Evolutionary conservation across 2,113 vertebrate species (phyloP).

Genomic region (Corvus hawaiiensis): DNA sequence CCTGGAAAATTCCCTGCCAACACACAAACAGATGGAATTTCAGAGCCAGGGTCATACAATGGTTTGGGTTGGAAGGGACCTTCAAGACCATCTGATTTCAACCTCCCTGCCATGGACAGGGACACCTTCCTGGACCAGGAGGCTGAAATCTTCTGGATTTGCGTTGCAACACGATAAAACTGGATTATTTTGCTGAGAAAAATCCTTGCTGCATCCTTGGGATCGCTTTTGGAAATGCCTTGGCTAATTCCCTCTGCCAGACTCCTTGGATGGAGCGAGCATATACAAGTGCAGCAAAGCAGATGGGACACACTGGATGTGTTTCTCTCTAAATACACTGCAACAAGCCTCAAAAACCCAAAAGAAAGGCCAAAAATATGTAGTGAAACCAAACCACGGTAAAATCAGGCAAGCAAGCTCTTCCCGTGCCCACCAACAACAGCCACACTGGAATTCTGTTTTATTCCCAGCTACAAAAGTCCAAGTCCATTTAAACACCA

Average conservation of each 20-base stretch:
- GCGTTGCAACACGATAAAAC: accelerated
- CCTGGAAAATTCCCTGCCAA: background rate
- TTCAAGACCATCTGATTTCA: background rate
- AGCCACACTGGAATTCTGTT: background rate
- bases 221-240: background rate
- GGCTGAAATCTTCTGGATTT: background rate
- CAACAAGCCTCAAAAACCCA: background rate
- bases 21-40: background rate
- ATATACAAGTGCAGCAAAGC: background rate
- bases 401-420: background rate
- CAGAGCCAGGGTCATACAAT: background rate
- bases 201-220: background rate
- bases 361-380: background rate
- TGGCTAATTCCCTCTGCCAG: background rate
- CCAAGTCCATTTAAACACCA: background rate
- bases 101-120: background rate
- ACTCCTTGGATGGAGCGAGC: background rate
- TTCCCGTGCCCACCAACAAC: background rate
- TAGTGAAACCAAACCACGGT: background rate
- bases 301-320: background rate
- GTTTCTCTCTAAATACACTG: background rate
- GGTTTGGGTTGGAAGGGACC: background rate
- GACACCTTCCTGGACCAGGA: background rate
- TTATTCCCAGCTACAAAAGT: background rate
- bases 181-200: background rate